Conservation (phyloP, 2,888 invertebrate species). For the Drosophila neoperkinsi region DNA sequence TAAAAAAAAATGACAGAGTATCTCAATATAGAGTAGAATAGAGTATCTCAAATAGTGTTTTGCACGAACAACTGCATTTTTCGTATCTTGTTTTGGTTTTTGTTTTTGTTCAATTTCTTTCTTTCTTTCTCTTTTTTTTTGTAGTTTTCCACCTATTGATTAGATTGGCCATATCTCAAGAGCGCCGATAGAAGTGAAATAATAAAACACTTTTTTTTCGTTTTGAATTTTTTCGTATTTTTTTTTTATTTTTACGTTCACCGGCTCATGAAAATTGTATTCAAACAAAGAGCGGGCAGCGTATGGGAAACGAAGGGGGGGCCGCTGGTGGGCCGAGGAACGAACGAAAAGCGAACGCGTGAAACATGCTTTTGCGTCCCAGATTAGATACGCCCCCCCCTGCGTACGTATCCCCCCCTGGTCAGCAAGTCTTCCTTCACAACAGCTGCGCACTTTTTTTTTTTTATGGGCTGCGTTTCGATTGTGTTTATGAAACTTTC, state of each 20-base stretch:
- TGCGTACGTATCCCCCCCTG: not conserved
- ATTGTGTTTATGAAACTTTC: conserved; percentile 60
- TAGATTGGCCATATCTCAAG: conserved; percentile 33
- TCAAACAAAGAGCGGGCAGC: not conserved
- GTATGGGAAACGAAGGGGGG: too few species aligned
- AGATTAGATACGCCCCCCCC: conserved; percentile 57
- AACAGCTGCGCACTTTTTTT: conserved; percentile 52
- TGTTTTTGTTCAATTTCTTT: not conserved
- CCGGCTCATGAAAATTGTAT: conserved; percentile 7
- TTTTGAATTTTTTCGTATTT: not conserved
- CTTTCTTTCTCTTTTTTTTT: not conserved
- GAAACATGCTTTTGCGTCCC: conserved; percentile 52
- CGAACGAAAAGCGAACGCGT: conserved; percentile 5
- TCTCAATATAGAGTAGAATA: too few species aligned
- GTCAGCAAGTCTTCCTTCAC: not conserved
- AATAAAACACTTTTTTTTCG: conserved; percentile 1
- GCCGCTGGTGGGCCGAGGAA: not conserved
- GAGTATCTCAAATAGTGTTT: not conserved
- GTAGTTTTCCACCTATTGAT: conserved; percentile 23
- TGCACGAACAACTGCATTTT: not conserved
- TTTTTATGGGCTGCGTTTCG: conserved; percentile 26
- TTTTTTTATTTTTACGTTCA: conserved; percentile 3
- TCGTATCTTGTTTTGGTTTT: not conserved
- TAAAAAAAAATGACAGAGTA: not conserved
- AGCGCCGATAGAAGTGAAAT: conserved; percentile 10